A percentile compares a stretch with the other conserved stretches of the same genome.
Evolutionary conservation across 2,113 vertebrate genomes (phyloP).

Genomic region (Ammospiza caudacuta): DNA sequence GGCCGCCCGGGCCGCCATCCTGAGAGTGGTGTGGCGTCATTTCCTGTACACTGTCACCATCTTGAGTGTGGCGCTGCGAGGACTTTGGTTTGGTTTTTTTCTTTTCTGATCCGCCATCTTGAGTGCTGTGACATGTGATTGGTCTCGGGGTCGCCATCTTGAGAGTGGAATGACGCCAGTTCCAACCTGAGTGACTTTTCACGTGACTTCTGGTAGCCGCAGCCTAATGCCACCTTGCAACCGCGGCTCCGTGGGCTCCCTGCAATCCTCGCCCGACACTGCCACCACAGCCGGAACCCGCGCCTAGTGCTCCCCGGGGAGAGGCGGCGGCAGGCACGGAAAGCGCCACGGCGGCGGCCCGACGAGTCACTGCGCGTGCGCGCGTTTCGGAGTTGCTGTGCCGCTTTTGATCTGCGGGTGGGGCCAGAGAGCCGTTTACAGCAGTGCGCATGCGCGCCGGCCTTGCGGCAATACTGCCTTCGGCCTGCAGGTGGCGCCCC

Average conservation of each 20-base stretch:
- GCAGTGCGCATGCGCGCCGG: fast-evolving
- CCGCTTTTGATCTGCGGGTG: fast-evolving
- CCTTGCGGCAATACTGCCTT: fast-evolving
- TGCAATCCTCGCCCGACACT: no score
- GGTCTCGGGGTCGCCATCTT: fast-evolving
- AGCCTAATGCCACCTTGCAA: fast-evolving
- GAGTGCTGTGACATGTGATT: fast-evolving
- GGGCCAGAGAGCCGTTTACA: fast-evolving
- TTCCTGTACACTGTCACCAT: fast-evolving
- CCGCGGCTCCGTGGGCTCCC: neutral
- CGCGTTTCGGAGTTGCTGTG: fast-evolving
- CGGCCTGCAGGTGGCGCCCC: fast-evolving
- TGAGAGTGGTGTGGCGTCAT: fast-evolving
- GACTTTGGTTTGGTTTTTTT: no score
- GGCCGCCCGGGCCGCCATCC: fast-evolving
- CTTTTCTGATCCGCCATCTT: neutral
- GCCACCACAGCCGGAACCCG: neutral
- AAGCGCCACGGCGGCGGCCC: fast-evolving
- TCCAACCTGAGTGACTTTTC: neutral
- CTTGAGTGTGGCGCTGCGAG: neutral
- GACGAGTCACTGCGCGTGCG: fast-evolving
- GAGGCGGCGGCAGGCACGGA: neutral
- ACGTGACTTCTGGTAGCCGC: neutral
- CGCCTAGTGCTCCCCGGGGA: neutral
- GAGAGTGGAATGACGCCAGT: neutral